Percentiles rank a stretch among this genome's conserved stretches.
These are phyloP conservation scores for Martes flavigula DNA, from an alignment of 2,797 vertebrate genomes.

Conservation along the genomic window DNA sequence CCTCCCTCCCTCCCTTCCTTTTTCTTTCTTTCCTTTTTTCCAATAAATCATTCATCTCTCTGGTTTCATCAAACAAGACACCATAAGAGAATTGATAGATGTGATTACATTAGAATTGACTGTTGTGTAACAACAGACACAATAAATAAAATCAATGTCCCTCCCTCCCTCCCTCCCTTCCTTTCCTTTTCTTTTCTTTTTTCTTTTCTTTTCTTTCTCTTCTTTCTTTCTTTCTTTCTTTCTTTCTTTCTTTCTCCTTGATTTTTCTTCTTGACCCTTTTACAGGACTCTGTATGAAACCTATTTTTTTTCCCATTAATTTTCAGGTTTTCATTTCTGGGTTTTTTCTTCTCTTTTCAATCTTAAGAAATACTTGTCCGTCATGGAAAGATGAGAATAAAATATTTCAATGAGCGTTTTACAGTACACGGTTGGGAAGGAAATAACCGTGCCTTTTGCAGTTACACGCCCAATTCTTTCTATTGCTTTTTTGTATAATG, in stretches of 20 bases:
- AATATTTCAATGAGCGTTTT: not conserved
- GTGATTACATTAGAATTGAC: not conserved
- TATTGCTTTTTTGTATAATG: not conserved
- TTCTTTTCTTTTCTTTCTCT: too few relatives aligned
- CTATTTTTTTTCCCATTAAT: constrained; percentile 27
- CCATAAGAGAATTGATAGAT: not conserved
- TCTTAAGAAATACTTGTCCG: constrained; percentile 40
- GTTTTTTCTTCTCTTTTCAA: not conserved
- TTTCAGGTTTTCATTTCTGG: not conserved
- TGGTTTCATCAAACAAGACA: not conserved
- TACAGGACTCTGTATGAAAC: not conserved
- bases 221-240: not conserved
- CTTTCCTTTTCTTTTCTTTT: not conserved
- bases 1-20: not conserved
- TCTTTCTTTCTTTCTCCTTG: not conserved
- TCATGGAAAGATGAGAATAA: constrained; percentile 42
- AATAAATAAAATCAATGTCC: too few relatives aligned
- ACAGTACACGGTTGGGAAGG: not conserved
- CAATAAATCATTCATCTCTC: not conserved
- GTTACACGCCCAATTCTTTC: not conserved
- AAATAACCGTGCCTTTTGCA: not conserved
- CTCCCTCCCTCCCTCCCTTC: accelerated
- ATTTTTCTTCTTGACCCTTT: not conserved
- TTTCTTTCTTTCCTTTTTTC: too few relatives aligned
- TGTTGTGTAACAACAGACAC: too few relatives aligned